phyloP scores from a whole-genome alignment of 2,797 vertebrate genomes.

The Ciconia nigra region DNA sequence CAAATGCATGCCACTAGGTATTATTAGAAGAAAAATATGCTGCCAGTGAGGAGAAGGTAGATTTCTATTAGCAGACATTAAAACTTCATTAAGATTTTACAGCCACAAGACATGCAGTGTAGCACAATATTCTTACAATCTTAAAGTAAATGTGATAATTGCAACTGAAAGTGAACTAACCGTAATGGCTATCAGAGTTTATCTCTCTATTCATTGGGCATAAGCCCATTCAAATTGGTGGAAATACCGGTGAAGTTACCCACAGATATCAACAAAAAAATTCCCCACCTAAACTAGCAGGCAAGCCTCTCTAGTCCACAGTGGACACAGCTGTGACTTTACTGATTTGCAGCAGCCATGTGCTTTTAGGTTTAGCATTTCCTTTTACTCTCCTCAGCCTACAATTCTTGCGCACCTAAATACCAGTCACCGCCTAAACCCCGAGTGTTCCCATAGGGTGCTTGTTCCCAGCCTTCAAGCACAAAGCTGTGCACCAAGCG shows the following conservation, averaged over 20 bases:
- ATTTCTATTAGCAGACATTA: not conserved
- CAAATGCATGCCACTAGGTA: not conserved
- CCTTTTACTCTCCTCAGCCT: not conserved
- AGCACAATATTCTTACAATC: not conserved
- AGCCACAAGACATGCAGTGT: not conserved
- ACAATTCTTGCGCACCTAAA: not conserved
- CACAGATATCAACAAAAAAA: not conserved
- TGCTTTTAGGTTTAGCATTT: not conserved
- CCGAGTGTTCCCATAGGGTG: not conserved
- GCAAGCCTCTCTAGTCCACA: not conserved
- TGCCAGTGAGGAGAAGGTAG: not conserved
- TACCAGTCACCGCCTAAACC: not conserved
- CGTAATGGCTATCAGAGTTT: not conserved
- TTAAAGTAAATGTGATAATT: not conserved
- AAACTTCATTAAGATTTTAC: constrained; percentile 5
- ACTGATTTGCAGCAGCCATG: not conserved
- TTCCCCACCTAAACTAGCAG: not conserved
- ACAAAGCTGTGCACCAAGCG: not conserved
- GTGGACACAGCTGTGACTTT: not conserved
- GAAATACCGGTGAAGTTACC: not conserved
- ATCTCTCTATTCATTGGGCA: not conserved
- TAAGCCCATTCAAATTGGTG: not conserved
- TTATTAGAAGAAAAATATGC: constrained; percentile 10
- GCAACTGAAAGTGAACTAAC: not conserved
- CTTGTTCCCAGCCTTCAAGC: not conserved